phyloP scores from a whole-genome alignment of 2,797 vertebrate genomes.

The Acrocephalus scirpaceus region DNA sequence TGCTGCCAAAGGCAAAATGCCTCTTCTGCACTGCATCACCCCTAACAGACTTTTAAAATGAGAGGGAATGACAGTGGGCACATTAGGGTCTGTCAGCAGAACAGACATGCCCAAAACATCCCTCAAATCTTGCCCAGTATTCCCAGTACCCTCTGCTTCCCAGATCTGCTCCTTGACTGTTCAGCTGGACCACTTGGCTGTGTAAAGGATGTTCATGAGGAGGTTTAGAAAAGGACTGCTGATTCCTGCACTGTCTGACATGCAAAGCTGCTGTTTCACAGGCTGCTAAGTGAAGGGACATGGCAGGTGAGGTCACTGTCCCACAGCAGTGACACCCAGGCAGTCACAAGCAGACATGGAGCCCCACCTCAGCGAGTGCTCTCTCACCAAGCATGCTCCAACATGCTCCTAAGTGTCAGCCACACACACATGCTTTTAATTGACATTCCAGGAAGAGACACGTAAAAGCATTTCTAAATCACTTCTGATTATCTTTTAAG shows the following conservation, averaged over 20 bases:
- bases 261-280: not conserved
- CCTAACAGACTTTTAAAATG: not conserved
- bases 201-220: not conserved
- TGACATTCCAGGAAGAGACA: not conserved
- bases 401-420: not conserved
- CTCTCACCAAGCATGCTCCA: not conserved
- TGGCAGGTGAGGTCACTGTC: not conserved
- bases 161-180: not conserved
- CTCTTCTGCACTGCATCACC: not conserved
- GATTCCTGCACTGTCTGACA: not conserved
- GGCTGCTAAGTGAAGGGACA: not conserved
- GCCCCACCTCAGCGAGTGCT: not conserved
- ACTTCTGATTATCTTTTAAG: not conserved
- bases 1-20: not conserved
- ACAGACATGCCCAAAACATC: not conserved
- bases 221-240: not conserved
- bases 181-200: not conserved
- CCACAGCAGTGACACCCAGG: not conserved
- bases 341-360: not conserved
- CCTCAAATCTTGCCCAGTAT: not conserved
- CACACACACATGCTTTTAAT: conserved; percentile 10
- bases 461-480: conserved; percentile 39
- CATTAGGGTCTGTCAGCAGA: not conserved
- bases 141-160: not conserved
- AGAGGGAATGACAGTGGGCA: not conserved